Conservation (phyloP, 2,888 invertebrate genomes). For the Drosophila planitibia region DNA sequence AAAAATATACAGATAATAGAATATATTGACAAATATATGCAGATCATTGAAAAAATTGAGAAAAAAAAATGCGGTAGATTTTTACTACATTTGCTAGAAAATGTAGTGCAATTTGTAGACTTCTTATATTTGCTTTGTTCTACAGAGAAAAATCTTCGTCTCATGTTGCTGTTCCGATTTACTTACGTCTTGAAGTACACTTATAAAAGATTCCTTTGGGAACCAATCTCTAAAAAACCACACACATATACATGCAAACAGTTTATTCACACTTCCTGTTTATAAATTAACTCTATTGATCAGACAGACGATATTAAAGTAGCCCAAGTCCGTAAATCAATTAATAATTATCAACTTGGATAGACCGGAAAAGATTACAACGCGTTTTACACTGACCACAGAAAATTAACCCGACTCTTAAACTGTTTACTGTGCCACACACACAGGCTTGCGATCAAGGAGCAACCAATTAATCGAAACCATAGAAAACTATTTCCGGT, state of each 20-base stretch:
- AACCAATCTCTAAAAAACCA: not conserved
- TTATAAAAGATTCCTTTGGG: not conserved
- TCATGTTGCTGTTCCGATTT: not conserved
- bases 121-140: not conserved
- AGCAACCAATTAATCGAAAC: slow-evolving; percentile 49
- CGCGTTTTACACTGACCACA: slow-evolving; percentile 43
- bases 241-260: not conserved
- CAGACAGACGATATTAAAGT: slow-evolving; percentile 27
- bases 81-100: not conserved
- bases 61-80: not conserved
- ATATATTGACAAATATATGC: not conserved
- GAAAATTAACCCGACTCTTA: slow-evolving; percentile 19
- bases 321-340: slow-evolving; percentile 48
- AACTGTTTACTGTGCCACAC: slow-evolving; percentile 39
- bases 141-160: not conserved
- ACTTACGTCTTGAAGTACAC: not conserved
- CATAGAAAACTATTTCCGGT: slow-evolving; percentile 64
- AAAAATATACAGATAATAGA: not conserved
- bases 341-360: slow-evolving; percentile 54
- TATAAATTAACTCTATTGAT: slow-evolving; percentile 19
- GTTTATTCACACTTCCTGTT: slow-evolving; percentile 32
- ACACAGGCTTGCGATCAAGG: slow-evolving; percentile 21
- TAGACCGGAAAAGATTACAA: slow-evolving; percentile 72
- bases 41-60: not conserved
- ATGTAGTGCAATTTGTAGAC: not conserved